Evolutionary conservation across 2,888 invertebrate species (phyloP), one percentile per base, ranked within the genome.

Genomic region (Calliphora vomitoria): DNA sequence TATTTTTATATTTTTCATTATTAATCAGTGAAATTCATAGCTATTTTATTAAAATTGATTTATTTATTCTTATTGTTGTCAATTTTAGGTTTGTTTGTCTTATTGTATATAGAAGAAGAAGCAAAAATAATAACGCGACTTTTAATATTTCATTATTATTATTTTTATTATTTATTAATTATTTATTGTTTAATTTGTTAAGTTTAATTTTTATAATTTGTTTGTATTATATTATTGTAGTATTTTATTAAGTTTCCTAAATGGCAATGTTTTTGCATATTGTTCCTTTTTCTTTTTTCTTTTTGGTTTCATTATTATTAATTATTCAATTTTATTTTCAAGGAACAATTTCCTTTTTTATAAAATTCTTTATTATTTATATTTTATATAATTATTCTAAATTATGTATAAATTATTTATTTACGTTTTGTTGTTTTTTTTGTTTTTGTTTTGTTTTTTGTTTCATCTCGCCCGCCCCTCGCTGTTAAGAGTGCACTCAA

Each of bases 381-480:
- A 87, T 90, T 88, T 86, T 89, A 88, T 89, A 88, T 91, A 89
- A 90, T 90, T 90, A 90, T 82, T 86, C 89, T 85, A 90, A 88
- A 90, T 91, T 90, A 90, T 88, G 87, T 89, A 88, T 81, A 86
- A 68, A 75, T 75, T 82, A 71, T 62, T 89, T 88, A 88, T 88
- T 83, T 86, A 78, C 82, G 78, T 85, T 81, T 87, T 85, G 85
- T 89, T 82, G 41, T 85, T 86, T 89, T 82, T 68, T 86, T 87
- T 88, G 86, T 88, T 85, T 89, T 89, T 89, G 1, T 89, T 89
- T 88, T 85, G 89, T 89, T 89, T 11, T 89, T 89, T 89, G 87
- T 91, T 92, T 91, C 90, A 91, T 92, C 93, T 94, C 94, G 94
- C 94, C 94, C 94, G 93, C 94, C 94, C 93, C 94, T 94, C 94